These are phyloP conservation scores for Goniozus legneri DNA, from an alignment of 1,140 invertebrate species.

Conservation along the genomic window DNA sequence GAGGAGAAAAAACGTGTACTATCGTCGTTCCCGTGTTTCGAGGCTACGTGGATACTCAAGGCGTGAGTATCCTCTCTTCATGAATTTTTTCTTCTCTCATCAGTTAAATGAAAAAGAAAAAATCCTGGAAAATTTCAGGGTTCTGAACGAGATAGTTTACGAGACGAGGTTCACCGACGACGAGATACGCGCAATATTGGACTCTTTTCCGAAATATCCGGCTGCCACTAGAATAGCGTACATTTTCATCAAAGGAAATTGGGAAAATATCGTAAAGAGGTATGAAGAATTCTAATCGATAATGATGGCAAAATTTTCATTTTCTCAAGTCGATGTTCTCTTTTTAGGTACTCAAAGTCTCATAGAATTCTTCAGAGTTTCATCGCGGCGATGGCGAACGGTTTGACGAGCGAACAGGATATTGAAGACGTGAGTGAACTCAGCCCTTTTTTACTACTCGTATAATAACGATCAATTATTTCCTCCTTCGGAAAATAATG, in stretches of 20 bases:
- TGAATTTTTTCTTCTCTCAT: neutral
- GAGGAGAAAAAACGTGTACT: constrained; percentile 38
- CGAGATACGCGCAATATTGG: constrained; percentile 32
- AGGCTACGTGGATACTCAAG: constrained; percentile 38
- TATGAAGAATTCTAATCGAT: constrained; percentile 11
- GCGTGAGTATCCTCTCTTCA: constrained; percentile 27
- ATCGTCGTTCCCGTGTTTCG: constrained; percentile 38
- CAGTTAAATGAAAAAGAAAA: neutral
- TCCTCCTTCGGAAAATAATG: too few species aligned
- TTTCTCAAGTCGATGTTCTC: constrained; percentile 12
- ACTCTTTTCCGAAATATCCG: constrained; percentile 34
- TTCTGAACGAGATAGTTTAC: constrained; percentile 36
- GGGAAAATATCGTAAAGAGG: constrained; percentile 34
- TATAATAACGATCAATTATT: too few species aligned
- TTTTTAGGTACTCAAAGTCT: constrained; percentile 28
- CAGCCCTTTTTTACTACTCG: too few species aligned
- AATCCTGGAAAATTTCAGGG: constrained; percentile 15
- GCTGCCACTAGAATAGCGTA: constrained; percentile 31
- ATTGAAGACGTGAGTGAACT: constrained; percentile 33
- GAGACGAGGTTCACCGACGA: constrained; percentile 24
- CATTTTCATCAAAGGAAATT: constrained; percentile 36
- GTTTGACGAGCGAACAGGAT: constrained; percentile 37
- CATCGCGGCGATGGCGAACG: constrained; percentile 31
- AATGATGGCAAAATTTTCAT: constrained; percentile 16
- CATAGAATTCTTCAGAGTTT: constrained; percentile 32